phyloP scores from a whole-genome alignment of 1,140 invertebrate species.

The Brachionus rubens region DNA sequence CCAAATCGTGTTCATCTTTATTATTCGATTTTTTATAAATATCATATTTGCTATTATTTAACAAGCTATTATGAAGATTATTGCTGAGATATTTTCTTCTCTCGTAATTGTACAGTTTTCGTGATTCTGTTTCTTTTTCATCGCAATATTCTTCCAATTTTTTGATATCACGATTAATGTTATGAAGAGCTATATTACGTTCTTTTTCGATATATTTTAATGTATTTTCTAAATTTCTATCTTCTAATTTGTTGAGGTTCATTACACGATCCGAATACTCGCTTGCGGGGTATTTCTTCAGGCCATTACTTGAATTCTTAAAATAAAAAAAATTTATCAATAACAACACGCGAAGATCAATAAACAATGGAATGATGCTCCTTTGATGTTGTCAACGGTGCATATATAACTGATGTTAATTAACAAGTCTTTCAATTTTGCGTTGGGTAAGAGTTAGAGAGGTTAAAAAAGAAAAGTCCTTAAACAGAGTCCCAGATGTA shows the following conservation, averaged over 20 bases:
- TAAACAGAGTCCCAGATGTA: too few relatives aligned
- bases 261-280: constrained; percentile 19
- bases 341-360: too few relatives aligned
- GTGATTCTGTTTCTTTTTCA: background rate
- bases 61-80: background rate
- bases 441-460: too few relatives aligned
- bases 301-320: background rate
- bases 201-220: background rate
- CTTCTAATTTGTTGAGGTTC: constrained; percentile 19
- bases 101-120: background rate
- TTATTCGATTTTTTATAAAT: too few relatives aligned
- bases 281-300: background rate
- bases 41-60: too few relatives aligned
- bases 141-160: background rate
- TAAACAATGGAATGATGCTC: too few relatives aligned
- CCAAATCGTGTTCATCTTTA: background rate
- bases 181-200: background rate
- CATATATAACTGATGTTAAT: too few relatives aligned
- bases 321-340: background rate
- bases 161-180: background rate
- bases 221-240: background rate
- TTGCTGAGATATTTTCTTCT: background rate
- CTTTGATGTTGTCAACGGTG: too few relatives aligned
- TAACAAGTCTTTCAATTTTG: too few relatives aligned
- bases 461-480: too few relatives aligned